These are phyloP conservation scores for Colossoma macropomum DNA, from an alignment of 2,113 vertebrate species.

Conservation along the genomic window DNA sequence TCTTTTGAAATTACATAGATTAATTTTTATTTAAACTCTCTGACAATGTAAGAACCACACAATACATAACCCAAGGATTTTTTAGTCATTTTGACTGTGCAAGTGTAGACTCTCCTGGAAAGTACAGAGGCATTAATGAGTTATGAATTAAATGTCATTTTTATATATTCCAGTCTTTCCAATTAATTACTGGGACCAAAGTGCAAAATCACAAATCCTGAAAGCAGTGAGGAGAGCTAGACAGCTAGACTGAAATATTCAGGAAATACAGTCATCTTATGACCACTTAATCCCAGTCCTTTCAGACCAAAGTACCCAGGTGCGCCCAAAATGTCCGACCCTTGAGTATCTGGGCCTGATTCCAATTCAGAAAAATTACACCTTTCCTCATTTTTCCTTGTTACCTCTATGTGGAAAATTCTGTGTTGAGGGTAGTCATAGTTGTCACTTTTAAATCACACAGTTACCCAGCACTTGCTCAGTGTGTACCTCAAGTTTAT, in stretches of 20 bases:
- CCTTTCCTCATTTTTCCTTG: not conserved
- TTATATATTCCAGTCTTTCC: not conserved
- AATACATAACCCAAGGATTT: not conserved
- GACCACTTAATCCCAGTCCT: slow-evolving; percentile 16
- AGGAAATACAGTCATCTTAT: slow-evolving; percentile 5
- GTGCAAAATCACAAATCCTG: slow-evolving; percentile 8
- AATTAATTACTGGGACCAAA: not conserved
- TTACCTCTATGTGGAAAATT: not conserved
- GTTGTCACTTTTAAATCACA: not conserved
- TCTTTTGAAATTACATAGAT: no score
- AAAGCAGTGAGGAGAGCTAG: not conserved
- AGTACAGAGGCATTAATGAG: not conserved
- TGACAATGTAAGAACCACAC: not conserved
- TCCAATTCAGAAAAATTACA: slow-evolving; percentile 3
- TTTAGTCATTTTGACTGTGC: not conserved
- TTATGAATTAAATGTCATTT: not conserved
- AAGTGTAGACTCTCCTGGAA: not conserved
- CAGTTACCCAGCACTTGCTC: not conserved
- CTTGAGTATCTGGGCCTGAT: slow-evolving; percentile 13
- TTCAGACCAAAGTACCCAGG: slow-evolving; percentile 1
- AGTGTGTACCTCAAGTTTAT: not conserved
- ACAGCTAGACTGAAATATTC: slow-evolving; percentile 11
- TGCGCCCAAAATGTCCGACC: not conserved
- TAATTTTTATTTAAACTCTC: no score
- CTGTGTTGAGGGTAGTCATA: not conserved